Conservation (phyloP, 2,797 vertebrate genomes). For the Peromyscus attwateri region DNA sequence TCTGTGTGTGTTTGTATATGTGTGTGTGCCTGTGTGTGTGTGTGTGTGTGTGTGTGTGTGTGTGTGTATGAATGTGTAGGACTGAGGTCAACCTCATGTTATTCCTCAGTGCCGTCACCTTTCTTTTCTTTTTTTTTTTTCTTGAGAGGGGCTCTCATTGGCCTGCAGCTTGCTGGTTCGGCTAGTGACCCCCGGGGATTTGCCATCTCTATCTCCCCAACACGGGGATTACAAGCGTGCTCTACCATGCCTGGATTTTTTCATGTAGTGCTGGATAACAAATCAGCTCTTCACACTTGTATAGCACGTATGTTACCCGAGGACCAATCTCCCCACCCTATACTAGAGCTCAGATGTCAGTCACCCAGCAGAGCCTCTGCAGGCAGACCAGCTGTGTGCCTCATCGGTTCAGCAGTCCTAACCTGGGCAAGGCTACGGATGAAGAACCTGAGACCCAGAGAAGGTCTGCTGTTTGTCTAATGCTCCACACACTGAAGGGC, state of each 20-base stretch:
- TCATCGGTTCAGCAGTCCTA: not conserved
- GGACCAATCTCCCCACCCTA: too few species aligned
- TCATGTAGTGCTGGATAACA: not conserved
- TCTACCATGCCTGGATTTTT: not conserved
- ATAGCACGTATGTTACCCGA: not conserved
- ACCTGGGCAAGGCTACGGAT: fast-evolving
- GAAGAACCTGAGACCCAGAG: not conserved
- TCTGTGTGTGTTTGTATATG: not conserved
- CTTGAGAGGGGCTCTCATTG: not conserved
- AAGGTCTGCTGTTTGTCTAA: not conserved
- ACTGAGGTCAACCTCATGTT: not conserved
- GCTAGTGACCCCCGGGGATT: not conserved
- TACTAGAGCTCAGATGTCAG: too few species aligned
- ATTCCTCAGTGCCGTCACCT: not conserved
- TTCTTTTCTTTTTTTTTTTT: too few species aligned
- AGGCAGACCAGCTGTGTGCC: not conserved
- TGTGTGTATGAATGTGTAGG: not conserved
- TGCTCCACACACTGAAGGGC: not conserved
- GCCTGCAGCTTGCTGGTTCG: not conserved
- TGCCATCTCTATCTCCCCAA: not conserved
- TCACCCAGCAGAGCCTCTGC: not conserved
- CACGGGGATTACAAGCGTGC: not conserved
- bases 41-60: too few species aligned
- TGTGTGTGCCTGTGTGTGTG: too few species aligned
- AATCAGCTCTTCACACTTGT: not conserved